phyloP scores from a whole-genome alignment of 2,888 invertebrate species.

The Microctonus aethiopoides region DNA sequence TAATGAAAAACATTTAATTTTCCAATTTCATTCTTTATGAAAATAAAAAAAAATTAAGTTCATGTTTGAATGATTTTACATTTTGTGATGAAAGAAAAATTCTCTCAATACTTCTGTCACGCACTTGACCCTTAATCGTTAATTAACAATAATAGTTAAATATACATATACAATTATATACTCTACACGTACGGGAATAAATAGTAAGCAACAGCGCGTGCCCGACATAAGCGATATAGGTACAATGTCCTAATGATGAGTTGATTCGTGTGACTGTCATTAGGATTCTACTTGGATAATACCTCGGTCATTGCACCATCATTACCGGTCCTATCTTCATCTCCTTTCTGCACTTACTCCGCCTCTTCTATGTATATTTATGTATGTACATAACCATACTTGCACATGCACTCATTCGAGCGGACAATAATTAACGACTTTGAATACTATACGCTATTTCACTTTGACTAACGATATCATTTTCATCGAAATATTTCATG shows the following conservation, averaged over 20 bases:
- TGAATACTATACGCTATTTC: not conserved
- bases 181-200: not conserved
- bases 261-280: slow-evolving; percentile 14
- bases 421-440: slow-evolving; percentile 6
- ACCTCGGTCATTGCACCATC: slow-evolving; percentile 10
- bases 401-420: not conserved
- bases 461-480: not conserved
- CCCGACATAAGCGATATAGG: not conserved
- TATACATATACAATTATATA: too few relatives aligned
- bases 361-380: not conserved
- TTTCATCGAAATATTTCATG: slow-evolving; percentile 1
- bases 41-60: too few relatives aligned
- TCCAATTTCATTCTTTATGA: too few relatives aligned
- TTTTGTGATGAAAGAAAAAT: not conserved
- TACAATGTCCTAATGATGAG: not conserved
- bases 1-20: too few relatives aligned
- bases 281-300: slow-evolving; percentile 14
- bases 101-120: not conserved
- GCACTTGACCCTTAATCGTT: not conserved
- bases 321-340: not conserved
- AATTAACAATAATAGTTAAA: not conserved
- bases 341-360: not conserved
- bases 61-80: too few relatives aligned
- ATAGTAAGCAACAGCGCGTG: not conserved
- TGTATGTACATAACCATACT: not conserved